Evolutionary conservation across 2,113 vertebrate genomes (phyloP), one percentile per base, ranked within the genome.

Genomic region (Brachyistius frenatus): DNA sequence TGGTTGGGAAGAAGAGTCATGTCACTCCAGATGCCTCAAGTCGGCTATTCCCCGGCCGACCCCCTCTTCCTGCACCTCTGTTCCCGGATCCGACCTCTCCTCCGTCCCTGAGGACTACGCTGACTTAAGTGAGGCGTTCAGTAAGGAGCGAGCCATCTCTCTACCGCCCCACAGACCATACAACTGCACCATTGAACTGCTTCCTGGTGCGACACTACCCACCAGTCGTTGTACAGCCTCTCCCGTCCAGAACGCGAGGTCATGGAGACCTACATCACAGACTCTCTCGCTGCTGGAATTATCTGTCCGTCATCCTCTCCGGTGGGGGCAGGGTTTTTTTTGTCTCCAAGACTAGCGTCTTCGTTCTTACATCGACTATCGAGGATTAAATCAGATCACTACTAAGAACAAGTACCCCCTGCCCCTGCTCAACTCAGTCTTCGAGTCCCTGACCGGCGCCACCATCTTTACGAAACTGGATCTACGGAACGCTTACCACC

Each of bases 381-480:
- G 32, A 1, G 11, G 30, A 5, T 5, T 56, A 2, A 56, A 56
- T 15, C 8, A 33, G 5, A 56, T 56, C 10, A 56, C 32, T 0
- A 13, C 35, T 2, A 58, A 58, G 16, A 65, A 58, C 6, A 5
- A 31, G 1, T n/a, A 71, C 1, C 23, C 47, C 1, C 49, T 66
- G 1, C 73, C 47, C 5, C 49, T 76, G 0, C 3, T 81, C 3
- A 6, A 4, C 6, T 65, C 37, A 3, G 56, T 33, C 1, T 62
- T 58, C 11, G n/a, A 60, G 1, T 16, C 13, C 1, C 7, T 70
- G 2, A 50, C 49, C 0, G 31, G 16, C 0, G 31, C 49, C 2
- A 58, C 35, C 0, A 1, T 76, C 0, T 83, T 85, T 13, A 14
- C 54, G 0, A 86, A 78, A 3, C 16, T 82, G 0, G 37, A 86